phyloP scores from a whole-genome alignment of 2,797 vertebrate species.

The Epinephelus malabaricus region DNA sequence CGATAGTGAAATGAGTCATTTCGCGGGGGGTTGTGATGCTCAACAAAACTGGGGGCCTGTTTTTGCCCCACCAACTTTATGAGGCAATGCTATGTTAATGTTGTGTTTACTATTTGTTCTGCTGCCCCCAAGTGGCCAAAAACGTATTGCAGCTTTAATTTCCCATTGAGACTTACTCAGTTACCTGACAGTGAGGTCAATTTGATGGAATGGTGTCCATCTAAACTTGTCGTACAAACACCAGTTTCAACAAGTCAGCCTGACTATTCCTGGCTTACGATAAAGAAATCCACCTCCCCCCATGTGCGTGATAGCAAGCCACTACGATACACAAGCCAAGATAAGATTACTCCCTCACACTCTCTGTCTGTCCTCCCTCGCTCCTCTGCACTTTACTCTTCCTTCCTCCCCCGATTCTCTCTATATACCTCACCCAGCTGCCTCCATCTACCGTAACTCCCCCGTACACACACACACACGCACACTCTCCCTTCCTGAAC shows the following conservation, averaged over 20 bases:
- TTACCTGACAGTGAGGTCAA: background rate
- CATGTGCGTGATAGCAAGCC: constrained; percentile 63
- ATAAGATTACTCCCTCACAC: constrained; percentile 76
- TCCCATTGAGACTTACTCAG: background rate
- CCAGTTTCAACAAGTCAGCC: constrained; percentile 30
- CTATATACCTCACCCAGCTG: constrained; percentile 29
- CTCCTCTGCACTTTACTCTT: constrained; percentile 56
- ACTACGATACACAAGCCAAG: constrained; percentile 64
- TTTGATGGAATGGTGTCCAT: background rate
- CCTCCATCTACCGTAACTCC: constrained; percentile 23
- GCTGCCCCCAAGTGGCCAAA: background rate
- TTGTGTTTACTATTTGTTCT: background rate
- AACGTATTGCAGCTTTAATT: background rate
- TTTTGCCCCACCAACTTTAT: background rate
- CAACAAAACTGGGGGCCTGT: too few species aligned
- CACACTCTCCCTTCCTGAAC: constrained; percentile 1
- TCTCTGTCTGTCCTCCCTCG: constrained; percentile 60
- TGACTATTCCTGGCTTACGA: constrained; percentile 55
- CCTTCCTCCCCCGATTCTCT: constrained; percentile 24
- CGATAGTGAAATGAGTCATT: too few species aligned
- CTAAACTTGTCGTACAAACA: background rate
- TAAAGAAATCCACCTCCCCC: constrained; percentile 55
- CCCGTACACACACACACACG: background rate
- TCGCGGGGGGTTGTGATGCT: too few species aligned
- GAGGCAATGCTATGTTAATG: background rate